Evolutionary conservation across 2,113 vertebrate genomes (phyloP).

Genomic region (Lethenteron camtschaticum): DNA sequence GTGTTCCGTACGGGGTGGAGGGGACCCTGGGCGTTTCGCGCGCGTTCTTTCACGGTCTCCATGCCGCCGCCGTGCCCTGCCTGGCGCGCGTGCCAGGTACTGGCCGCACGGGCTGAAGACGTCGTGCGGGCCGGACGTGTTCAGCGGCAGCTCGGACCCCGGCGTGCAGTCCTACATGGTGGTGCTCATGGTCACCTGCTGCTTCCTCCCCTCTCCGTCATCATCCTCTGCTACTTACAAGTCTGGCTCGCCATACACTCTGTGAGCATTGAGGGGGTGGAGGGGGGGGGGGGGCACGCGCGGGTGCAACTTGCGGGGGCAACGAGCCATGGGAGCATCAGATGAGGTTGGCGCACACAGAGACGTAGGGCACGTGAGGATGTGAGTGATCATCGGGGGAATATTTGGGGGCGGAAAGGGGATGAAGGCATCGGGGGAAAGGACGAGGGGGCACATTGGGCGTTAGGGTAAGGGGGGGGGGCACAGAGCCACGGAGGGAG

Average conservation of each 20-base stretch:
- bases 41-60: too few species aligned
- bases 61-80: neutral
- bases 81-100: constrained; percentile 23
- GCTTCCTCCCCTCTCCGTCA: constrained; percentile 29
- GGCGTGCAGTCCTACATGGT: constrained; percentile 53
- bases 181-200: constrained; percentile 44
- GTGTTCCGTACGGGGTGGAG: neutral
- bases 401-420: too few species aligned
- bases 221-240: constrained; percentile 45
- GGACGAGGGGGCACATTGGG: too few species aligned
- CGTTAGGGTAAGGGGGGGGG: too few species aligned
- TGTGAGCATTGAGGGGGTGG: constrained; percentile 19
- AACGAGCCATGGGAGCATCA: too few species aligned
- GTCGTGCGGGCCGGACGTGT: constrained; percentile 60
- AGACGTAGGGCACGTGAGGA: too few species aligned
- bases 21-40: too few species aligned
- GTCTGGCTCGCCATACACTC: constrained; percentile 46
- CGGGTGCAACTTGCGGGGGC: too few species aligned
- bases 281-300: neutral
- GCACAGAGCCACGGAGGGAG: too few species aligned
- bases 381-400: too few species aligned
- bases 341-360: too few species aligned
- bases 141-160: constrained; percentile 45
- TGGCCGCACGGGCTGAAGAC: constrained; percentile 72
- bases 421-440: too few species aligned